Evolutionary conservation across 2,888 invertebrate species (phyloP).

Genomic region (Amphipyra tragopoginis): DNA sequence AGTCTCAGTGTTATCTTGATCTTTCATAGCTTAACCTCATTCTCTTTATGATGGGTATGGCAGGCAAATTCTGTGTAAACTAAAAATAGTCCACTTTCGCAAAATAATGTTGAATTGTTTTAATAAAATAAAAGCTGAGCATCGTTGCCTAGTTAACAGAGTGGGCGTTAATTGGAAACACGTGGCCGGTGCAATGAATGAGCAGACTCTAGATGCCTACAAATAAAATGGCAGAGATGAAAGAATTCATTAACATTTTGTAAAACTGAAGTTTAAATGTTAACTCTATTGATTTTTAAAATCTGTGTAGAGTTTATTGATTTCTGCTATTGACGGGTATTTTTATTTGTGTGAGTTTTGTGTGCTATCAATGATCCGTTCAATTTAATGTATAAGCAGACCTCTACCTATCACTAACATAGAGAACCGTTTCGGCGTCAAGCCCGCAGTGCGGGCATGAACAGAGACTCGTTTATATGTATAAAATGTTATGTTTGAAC

Average conservation of each 20-base stretch:
- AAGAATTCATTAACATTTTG: slow-evolving; percentile 43
- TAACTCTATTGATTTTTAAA: slow-evolving; percentile 19
- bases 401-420: neutral
- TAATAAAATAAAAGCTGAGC: slow-evolving; percentile 55
- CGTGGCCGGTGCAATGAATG: slow-evolving; percentile 66
- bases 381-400: neutral
- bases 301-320: neutral
- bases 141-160: slow-evolving; percentile 46
- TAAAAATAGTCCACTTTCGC: slow-evolving; percentile 33
- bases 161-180: slow-evolving; percentile 73
- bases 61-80: slow-evolving; percentile 15
- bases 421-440: slow-evolving; percentile 21
- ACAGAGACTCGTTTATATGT: neutral
- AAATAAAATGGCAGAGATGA: slow-evolving; percentile 65
- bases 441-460: slow-evolving; percentile 1
- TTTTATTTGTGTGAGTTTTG: neutral
- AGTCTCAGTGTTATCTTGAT: slow-evolving; percentile 11
- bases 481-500: neutral
- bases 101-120: slow-evolving; percentile 33
- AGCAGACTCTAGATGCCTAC: slow-evolving; percentile 63
- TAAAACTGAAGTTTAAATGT: slow-evolving; percentile 29
- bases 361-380: no score
- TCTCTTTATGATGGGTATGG: slow-evolving; percentile 19
- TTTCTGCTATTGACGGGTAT: neutral
- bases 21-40: slow-evolving; percentile 13